Evolutionary conservation across 2,888 invertebrate species (phyloP).

Genomic region (Panzeria rudis): DNA sequence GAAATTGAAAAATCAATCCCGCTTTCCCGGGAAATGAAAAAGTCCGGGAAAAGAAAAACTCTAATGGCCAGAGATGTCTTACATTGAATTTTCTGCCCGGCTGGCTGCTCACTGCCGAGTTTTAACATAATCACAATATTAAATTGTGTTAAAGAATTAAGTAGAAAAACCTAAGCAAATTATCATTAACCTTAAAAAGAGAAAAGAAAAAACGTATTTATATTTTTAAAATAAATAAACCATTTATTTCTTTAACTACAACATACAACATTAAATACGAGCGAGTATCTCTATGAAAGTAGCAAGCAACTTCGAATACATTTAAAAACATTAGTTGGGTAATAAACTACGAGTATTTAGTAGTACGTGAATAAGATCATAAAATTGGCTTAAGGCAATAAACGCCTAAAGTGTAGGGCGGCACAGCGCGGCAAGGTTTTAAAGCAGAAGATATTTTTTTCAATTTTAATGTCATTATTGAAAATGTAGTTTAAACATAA

Average conservation of each 20-base stretch:
- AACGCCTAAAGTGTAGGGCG: neutral
- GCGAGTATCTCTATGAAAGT: neutral
- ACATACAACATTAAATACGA: neutral
- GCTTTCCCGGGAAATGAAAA: too few relatives aligned
- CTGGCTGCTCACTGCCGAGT: neutral
- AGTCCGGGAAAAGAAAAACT: too few relatives aligned
- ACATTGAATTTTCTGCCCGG: constrained; percentile 6
- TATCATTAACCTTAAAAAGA: constrained; percentile 15
- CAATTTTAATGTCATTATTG: constrained; percentile 43
- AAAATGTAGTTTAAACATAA: neutral
- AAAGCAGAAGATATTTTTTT: constrained; percentile 3
- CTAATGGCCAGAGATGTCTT: constrained; percentile 10
- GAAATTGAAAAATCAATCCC: too few relatives aligned
- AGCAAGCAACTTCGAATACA: neutral
- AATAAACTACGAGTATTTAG: constrained; percentile 25
- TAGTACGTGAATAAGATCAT: constrained; percentile 43
- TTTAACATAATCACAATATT: constrained; percentile 25
- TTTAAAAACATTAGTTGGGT: constrained; percentile 17
- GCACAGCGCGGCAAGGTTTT: neutral
- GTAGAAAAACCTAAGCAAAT: neutral
- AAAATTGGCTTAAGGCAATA: constrained; percentile 6
- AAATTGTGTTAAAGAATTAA: constrained; percentile 32
- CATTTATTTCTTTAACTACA: constrained; percentile 1
- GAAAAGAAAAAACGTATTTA: neutral
- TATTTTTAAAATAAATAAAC: constrained; percentile 11